phyloP scores from a whole-genome alignment of 2,888 invertebrate species.

The Drosophila atroscutellata region DNA sequence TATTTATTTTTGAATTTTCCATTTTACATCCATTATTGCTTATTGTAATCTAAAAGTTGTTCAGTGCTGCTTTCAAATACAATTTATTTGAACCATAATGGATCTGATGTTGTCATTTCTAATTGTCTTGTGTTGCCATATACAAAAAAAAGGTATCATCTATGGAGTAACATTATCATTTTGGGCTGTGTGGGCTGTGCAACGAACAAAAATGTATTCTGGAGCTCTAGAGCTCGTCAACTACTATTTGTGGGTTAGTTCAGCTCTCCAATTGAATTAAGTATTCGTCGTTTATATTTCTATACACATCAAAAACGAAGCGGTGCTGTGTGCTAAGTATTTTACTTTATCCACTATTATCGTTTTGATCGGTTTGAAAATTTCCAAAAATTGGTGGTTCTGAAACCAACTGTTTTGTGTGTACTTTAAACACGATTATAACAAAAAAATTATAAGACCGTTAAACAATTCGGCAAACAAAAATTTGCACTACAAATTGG shows the following conservation, averaged over 20 bases:
- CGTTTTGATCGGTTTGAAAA: conserved; percentile 54
- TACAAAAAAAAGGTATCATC: conserved; percentile 25
- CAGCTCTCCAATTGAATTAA: conserved; percentile 38
- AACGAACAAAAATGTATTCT: conserved; percentile 34
- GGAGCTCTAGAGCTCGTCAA: conserved; percentile 30
- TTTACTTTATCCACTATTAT: conserved; percentile 23
- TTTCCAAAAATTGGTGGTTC: conserved; percentile 79
- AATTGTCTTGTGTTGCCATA: conserved; percentile 17
- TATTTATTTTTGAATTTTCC: conserved; percentile 23
- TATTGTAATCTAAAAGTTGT: conserved; percentile 49
- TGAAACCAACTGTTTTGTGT: conserved; percentile 74
- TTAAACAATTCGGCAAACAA: conserved; percentile 60
- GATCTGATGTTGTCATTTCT: conserved; percentile 29
- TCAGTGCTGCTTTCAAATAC: conserved; percentile 65
- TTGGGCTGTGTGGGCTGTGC: conserved; percentile 36
- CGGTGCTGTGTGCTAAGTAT: conserved; percentile 58
- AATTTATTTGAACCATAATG: conserved; percentile 36
- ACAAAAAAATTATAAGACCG: conserved; percentile 24
- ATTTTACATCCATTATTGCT: conserved; percentile 29
- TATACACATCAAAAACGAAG: conserved; percentile 59
- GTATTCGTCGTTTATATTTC: conserved; percentile 37
- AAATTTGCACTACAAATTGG: conserved; percentile 81
- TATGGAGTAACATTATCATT: conserved; percentile 20
- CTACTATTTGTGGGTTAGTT: conserved; percentile 46
- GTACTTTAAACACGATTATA: conserved; percentile 35